Conservation (phyloP, 1,140 invertebrate genomes). For the Monochamus saltuarius region DNA sequence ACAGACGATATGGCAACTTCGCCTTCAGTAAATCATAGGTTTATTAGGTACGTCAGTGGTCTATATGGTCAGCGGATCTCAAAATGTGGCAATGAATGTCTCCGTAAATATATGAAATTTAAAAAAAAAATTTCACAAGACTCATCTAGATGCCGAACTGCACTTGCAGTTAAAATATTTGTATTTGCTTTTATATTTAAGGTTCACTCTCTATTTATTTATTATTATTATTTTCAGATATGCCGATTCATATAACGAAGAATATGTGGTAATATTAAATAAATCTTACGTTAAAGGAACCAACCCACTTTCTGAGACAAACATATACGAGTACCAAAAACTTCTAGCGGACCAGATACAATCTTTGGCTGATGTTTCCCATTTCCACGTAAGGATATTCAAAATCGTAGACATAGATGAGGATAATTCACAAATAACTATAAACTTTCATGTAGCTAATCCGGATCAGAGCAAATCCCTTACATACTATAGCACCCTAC, state of each 20-base stretch:
- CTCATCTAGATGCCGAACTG: no score
- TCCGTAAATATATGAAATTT: no score
- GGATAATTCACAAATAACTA: slow-evolving; percentile 11
- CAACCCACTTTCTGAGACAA: slow-evolving; percentile 19
- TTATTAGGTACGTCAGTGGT: no score
- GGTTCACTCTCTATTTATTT: no score
- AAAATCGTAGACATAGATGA: slow-evolving; percentile 25
- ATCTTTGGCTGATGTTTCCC: not conserved
- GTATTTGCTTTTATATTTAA: no score
- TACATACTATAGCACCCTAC: not conserved
- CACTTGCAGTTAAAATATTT: no score
- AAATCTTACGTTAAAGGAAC: slow-evolving; percentile 4
- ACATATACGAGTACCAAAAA: slow-evolving; percentile 22
- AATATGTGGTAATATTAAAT: slow-evolving; percentile 22
- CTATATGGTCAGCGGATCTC: no score
- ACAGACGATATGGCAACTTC: no score
- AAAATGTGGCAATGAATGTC: no score
- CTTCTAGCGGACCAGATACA: slow-evolving; percentile 15
- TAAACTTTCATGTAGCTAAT: slow-evolving; percentile 31
- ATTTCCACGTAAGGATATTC: slow-evolving; percentile 27
- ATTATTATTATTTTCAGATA: no score
- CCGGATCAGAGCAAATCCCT: not conserved
- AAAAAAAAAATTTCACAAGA: no score
- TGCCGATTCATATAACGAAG: not conserved
- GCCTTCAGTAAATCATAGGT: no score